Evolutionary conservation across 1,140 invertebrate genomes (phyloP).

Genomic region (Drusus annulatus): DNA sequence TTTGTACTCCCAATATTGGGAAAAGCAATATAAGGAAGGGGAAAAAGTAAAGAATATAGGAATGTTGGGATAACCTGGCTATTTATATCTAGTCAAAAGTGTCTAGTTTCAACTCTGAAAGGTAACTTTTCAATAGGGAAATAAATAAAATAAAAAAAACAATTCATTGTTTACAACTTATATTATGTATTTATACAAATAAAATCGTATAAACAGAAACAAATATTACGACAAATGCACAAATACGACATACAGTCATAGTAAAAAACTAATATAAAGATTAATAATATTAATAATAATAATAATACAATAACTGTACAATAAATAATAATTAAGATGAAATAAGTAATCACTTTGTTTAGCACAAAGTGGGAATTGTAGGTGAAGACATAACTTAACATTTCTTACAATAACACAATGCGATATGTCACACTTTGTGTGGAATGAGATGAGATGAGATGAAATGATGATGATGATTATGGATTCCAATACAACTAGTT

Average conservation of each 20-base stretch:
- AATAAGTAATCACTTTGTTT: conserved; percentile 51
- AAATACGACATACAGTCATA: conserved; percentile 58
- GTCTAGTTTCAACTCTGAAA: no score
- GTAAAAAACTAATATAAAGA: conserved; percentile 56
- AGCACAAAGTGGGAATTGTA: conserved; percentile 39
- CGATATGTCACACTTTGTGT: conserved; percentile 40
- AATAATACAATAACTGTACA: conserved; percentile 59
- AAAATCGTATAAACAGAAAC: conserved; percentile 60
- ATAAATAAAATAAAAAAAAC: conserved; percentile 33
- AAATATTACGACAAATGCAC: conserved; percentile 59
- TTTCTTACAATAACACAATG: conserved; percentile 36
- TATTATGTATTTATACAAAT: conserved; percentile 58
- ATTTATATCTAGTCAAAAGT: no score
- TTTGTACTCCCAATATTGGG: no score
- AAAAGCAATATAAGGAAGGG: no score
- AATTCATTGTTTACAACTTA: conserved; percentile 56
- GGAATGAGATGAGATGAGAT: conserved; percentile 36
- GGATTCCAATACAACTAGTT: not conserved
- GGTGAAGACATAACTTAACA: conserved; percentile 25
- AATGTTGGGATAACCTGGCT: no score
- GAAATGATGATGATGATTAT: no score
- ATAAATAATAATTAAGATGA: conserved; percentile 54
- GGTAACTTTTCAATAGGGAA: no score
- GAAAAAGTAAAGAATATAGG: no score
- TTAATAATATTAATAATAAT: conserved; percentile 50